Evolutionary conservation across 2,113 vertebrate genomes (phyloP), one percentile per base, ranked within the genome.

Genomic region (Zosterops hypoxanthus): DNA sequence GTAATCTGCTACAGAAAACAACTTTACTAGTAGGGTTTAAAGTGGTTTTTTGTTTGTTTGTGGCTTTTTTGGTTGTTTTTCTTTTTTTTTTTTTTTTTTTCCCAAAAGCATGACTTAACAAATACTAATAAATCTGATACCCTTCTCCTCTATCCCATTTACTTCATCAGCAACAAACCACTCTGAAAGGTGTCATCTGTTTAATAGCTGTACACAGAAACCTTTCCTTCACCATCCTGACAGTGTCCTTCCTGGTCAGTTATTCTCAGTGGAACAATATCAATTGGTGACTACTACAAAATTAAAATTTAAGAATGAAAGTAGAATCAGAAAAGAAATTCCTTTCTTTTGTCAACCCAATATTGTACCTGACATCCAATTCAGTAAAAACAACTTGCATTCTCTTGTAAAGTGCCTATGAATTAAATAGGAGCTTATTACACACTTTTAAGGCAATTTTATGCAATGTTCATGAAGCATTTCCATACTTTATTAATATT

Each of bases 31-130:
- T 25, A 46, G 3, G 3, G 18, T 57, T 88, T 60, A 16, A 59
- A 63, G 21, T 36, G 22, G 9, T 1, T 19, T 12, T 33, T 65
- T 39, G 39, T 39, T 39, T 39, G 39, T 39, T 39, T 39, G 39
- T 36, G 36, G 36, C 36, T 39, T 39, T 39, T 11, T 39, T 39
- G 39, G 39, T 39, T 39, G 39, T 9, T 36, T 1, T 19, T 12
- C 5, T 1, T 3, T 33, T 65, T 1, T 16, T 12, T 6, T 1
- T 4, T 34, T 65, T 1, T 19, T 8, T 4, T 1, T 4, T 29
- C 61, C 23, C 44, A 64, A 81, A 73, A 90, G 21, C 18, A 21
- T 22, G 14, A 60, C 53, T 61, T 50, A 81, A 77, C 29, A 56
- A 77, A 31, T n/a, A 80, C 36, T 33, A 36, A 21, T 34, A 65